Evolutionary conservation across 2,888 invertebrate genomes (phyloP).

Genomic region (Beris morrisii): DNA sequence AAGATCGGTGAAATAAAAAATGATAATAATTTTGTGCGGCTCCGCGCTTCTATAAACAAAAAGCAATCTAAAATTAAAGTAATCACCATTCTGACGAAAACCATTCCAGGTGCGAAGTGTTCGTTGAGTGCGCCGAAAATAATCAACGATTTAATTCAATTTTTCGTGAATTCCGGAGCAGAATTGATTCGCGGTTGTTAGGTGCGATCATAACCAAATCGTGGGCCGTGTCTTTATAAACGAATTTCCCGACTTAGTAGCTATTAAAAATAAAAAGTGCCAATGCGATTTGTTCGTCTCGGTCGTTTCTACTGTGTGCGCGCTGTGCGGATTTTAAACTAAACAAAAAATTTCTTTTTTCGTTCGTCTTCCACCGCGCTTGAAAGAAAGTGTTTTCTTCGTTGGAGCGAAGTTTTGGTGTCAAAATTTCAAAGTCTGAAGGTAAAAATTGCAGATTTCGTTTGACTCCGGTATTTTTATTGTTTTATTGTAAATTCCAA

Average conservation of each 20-base stretch:
- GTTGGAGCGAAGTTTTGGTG: no score
- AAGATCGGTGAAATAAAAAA: constrained; percentile 1
- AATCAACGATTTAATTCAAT: constrained; percentile 13
- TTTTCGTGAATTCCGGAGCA: constrained; percentile 10
- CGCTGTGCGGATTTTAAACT: constrained; percentile 1
- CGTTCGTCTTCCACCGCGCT: constrained; percentile 9
- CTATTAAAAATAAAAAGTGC: constrained; percentile 12
- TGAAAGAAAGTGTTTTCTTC: constrained; percentile 14
- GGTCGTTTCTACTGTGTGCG: background rate
- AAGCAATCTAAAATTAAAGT: constrained; percentile 3
- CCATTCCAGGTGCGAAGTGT: no score
- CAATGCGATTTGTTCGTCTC: constrained; percentile 16
- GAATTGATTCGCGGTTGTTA: no score
- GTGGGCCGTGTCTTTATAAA: no score
- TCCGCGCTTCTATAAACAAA: constrained; percentile 22
- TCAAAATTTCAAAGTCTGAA: no score
- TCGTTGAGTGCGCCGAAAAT: constrained; percentile 6
- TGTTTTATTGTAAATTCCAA: no score
- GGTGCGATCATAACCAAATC: no score
- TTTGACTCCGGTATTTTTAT: no score
- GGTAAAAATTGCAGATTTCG: no score
- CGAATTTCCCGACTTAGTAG: no score
- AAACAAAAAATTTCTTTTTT: constrained; percentile 22
- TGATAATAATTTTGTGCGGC: constrained; percentile 9
- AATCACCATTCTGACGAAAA: background rate